Conservation (phyloP, 2,888 invertebrate species). For the Noctua comes region DNA sequence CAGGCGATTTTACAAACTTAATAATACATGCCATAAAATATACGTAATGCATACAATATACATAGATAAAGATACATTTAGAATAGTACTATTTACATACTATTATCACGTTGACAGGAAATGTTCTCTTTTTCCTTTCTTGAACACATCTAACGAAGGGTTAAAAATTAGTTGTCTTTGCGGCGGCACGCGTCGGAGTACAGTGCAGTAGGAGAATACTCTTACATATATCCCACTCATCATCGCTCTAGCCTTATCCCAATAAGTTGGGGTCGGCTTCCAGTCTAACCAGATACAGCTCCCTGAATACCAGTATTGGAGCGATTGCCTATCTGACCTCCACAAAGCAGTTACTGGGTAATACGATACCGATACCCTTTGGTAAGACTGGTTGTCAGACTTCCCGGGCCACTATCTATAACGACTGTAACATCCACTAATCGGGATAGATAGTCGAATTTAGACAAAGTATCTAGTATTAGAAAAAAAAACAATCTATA, state of each 20-base stretch:
- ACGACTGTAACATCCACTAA: not conserved
- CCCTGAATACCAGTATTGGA: not conserved
- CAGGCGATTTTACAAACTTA: too few species aligned
- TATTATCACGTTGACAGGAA: too few species aligned
- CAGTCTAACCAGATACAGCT: not conserved
- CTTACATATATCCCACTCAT: not conserved
- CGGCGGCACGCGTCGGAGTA: too few species aligned
- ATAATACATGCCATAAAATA: too few species aligned
- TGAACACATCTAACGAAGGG: too few species aligned
- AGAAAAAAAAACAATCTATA: conserved; percentile 21
- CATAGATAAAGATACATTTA: too few species aligned
- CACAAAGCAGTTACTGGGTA: not conserved
- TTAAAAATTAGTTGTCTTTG: too few species aligned
- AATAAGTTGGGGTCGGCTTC: not conserved
- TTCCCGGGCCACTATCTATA: not conserved
- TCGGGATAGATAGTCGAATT: not conserved
- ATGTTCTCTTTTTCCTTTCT: too few species aligned
- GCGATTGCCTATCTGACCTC: not conserved
- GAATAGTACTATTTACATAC: too few species aligned
- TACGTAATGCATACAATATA: too few species aligned
- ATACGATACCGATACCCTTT: not conserved
- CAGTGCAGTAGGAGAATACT: too few species aligned
- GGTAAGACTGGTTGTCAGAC: not conserved
- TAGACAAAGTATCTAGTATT: conserved; percentile 1
- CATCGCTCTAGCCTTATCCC: not conserved